A percentile compares a stretch with the other conserved stretches of the same genome.
Conservation (phyloP, 1,140 invertebrate genomes). For the Sweltsa coloradensis region DNA sequence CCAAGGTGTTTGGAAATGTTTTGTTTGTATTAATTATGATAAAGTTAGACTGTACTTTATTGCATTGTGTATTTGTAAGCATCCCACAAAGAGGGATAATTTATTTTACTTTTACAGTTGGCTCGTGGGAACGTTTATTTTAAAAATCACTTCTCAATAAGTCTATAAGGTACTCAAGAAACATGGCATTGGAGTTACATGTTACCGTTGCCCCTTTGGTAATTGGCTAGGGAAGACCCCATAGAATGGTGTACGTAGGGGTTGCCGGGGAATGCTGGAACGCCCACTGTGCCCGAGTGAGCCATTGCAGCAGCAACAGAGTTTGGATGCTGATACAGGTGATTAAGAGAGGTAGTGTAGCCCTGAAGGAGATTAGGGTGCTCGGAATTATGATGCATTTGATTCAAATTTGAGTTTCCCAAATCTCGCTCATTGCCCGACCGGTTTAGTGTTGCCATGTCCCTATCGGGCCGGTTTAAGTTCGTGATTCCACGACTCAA, state of each 20-base stretch:
- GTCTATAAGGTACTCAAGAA: too few relatives aligned
- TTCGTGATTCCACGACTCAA: background rate
- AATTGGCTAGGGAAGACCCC: too few relatives aligned
- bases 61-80: too few relatives aligned
- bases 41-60: too few relatives aligned
- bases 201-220: slow-evolving; percentile 4
- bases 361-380: slow-evolving; percentile 7
- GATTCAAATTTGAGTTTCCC: background rate
- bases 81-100: too few relatives aligned
- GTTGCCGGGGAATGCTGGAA: slow-evolving; percentile 10
- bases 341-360: slow-evolving; percentile 7
- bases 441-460: slow-evolving; percentile 2
- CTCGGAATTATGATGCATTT: slow-evolving; percentile 6
- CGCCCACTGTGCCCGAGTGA: slow-evolving; percentile 9
- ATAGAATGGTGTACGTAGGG: slow-evolving; percentile 10
- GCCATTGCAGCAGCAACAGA: slow-evolving; percentile 10
- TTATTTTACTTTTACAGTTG: too few relatives aligned
- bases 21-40: too few relatives aligned
- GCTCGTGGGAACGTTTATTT: too few relatives aligned
- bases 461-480: background rate
- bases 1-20: too few relatives aligned
- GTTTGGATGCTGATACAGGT: slow-evolving; percentile 6
- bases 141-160: too few relatives aligned
- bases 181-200: slow-evolving; percentile 4
- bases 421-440: background rate